Percentiles rank a stretch among this genome's conserved stretches.
These are phyloP conservation scores for Empidonax traillii DNA, from an alignment of 2,113 vertebrate genomes.

Conservation along the genomic window DNA sequence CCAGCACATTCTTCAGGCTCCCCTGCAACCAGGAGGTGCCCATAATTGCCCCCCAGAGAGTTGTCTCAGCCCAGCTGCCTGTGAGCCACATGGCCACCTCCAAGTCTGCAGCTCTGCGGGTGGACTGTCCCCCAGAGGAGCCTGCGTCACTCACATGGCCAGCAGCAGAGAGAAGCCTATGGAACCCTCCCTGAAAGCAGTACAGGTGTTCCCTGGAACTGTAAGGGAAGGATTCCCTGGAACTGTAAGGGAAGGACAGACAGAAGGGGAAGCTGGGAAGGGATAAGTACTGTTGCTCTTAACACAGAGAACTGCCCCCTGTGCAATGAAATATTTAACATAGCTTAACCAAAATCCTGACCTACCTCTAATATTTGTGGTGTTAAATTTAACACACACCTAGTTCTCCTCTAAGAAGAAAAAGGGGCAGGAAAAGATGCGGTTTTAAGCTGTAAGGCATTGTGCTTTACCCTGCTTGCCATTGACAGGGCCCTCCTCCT, in stretches of 20 bases:
- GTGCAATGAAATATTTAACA: not conserved
- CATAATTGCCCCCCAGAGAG: not conserved
- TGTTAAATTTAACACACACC: not conserved
- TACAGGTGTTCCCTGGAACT: not conserved
- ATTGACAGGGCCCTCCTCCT: conserved; percentile 75
- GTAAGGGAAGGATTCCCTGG: not conserved
- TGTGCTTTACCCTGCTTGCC: conserved; percentile 72
- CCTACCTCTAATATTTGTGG: not conserved
- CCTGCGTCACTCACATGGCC: not conserved
- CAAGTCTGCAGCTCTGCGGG: accelerated
- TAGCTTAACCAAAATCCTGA: not conserved
- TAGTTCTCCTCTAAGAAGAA: not conserved
- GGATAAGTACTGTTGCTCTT: not conserved
- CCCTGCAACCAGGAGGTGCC: not conserved
- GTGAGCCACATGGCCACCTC: accelerated
- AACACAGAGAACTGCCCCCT: not conserved
- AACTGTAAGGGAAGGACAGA: not conserved
- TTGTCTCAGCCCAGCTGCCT: not conserved
- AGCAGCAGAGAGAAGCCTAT: not conserved
- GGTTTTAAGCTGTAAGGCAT: not conserved
- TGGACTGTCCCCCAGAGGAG: not conserved
- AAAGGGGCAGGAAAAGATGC: not conserved
- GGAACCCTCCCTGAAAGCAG: not conserved
- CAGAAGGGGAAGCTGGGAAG: not conserved
- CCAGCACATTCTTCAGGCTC: not conserved